These are phyloP conservation scores for Pseudochaenichthys georgianus DNA, from an alignment of 2,797 vertebrate species.

Conservation along the genomic window DNA sequence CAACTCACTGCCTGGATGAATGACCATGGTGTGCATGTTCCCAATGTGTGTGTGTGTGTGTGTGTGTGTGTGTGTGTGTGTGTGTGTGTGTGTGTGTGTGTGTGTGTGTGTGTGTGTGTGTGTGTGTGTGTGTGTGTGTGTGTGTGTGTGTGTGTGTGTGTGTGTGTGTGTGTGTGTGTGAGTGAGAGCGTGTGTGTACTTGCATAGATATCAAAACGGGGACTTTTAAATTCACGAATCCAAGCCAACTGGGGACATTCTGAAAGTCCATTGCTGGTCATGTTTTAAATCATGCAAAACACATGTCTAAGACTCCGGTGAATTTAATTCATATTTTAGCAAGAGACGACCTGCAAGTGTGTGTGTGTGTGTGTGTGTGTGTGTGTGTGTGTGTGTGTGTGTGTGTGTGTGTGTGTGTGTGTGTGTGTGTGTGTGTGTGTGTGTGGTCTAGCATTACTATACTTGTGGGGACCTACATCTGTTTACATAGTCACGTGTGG, in stretches of 20 bases:
- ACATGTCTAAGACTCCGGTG: neutral
- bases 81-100: too few relatives aligned
- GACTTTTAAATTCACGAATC: too few relatives aligned
- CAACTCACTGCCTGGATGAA: constrained; percentile 75
- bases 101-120: too few relatives aligned
- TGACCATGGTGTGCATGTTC: constrained; percentile 57
- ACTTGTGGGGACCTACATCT: too few relatives aligned
- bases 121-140: too few relatives aligned
- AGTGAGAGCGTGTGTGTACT: neutral
- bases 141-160: too few relatives aligned
- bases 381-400: neutral
- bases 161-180: too few relatives aligned
- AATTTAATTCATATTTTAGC: neutral
- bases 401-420: neutral
- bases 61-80: constrained; percentile 10
- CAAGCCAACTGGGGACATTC: neutral
- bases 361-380: neutral
- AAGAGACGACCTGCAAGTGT: neutral
- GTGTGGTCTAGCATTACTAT: too few relatives aligned
- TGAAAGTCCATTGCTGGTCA: neutral
- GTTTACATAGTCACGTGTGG: too few relatives aligned
- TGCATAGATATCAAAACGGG: too few relatives aligned
- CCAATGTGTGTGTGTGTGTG: constrained; percentile 9
- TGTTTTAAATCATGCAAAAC: neutral
- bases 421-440: neutral